A percentile compares a stretch with the other conserved stretches of the same genome.
Evolutionary conservation across 1,140 invertebrate genomes (phyloP).

Genomic region (Maniola jurtina): DNA sequence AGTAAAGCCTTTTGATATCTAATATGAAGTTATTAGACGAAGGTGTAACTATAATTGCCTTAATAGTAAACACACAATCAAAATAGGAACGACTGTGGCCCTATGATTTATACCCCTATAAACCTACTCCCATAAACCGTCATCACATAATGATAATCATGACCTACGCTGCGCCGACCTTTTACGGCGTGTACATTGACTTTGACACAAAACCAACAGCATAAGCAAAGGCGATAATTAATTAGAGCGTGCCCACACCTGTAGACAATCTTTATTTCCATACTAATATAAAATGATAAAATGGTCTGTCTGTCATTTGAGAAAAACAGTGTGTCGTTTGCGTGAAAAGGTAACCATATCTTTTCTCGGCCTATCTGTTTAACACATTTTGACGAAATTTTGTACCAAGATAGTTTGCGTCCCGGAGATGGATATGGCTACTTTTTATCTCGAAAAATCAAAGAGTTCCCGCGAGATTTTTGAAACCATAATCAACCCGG

Average conservation of each 20-base stretch:
- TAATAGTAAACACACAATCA: constrained; percentile 6
- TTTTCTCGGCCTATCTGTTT: too few relatives aligned
- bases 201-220: constrained; percentile 22
- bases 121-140: constrained; percentile 15
- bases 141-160: constrained; percentile 24
- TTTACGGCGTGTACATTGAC: constrained; percentile 28
- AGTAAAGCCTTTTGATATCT: too few relatives aligned
- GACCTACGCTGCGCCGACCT: constrained; percentile 30
- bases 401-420: too few relatives aligned
- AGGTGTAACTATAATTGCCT: neutral
- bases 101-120: constrained; percentile 8
- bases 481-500: too few relatives aligned
- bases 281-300: neutral
- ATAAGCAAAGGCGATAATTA: constrained; percentile 31
- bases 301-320: too few relatives aligned
- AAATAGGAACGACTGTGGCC: neutral
- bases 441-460: too few relatives aligned
- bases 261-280: constrained; percentile 2
- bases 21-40: too few relatives aligned
- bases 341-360: too few relatives aligned
- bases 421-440: too few relatives aligned
- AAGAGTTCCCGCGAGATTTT: too few relatives aligned
- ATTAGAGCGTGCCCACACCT: constrained; percentile 8
- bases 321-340: too few relatives aligned
- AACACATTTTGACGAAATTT: too few relatives aligned